phyloP scores from a whole-genome alignment of 2,113 vertebrate species.

The Oreochromis tanganicae region DNA sequence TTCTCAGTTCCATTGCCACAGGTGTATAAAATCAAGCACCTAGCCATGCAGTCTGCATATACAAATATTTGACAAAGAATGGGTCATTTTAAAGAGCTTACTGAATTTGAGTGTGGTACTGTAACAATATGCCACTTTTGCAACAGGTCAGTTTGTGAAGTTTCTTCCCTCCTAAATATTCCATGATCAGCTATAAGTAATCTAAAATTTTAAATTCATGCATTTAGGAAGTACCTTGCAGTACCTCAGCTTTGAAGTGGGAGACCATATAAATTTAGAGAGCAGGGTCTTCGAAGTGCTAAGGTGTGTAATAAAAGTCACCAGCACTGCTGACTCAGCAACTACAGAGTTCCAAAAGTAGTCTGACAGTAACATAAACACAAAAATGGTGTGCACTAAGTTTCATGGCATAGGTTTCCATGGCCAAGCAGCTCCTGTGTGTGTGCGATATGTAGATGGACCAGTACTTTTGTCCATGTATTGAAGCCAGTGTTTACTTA shows the following conservation, averaged over 20 bases:
- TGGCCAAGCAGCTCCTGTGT: background rate
- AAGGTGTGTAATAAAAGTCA: background rate
- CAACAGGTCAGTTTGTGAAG: background rate
- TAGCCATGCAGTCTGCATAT: background rate
- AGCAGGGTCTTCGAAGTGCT: background rate
- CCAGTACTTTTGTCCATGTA: background rate
- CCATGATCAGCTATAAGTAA: background rate
- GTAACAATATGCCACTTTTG: background rate
- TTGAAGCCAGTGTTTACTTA: background rate
- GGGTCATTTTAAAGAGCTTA: background rate
- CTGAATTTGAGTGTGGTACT: background rate
- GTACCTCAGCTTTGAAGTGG: background rate
- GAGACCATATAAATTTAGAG: background rate
- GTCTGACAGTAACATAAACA: background rate
- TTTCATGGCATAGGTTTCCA: background rate
- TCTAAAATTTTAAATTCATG: background rate
- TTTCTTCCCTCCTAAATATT: background rate
- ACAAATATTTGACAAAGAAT: background rate
- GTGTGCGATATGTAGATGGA: background rate
- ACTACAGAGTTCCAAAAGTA: background rate
- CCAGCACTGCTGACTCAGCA: background rate
- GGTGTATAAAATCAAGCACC: background rate
- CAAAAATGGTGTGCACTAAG: background rate
- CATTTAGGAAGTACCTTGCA: background rate
- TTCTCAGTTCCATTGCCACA: background rate